Evolutionary conservation across 2,113 vertebrate species (phyloP).

Genomic region (Syrrhaptes paradoxus): DNA sequence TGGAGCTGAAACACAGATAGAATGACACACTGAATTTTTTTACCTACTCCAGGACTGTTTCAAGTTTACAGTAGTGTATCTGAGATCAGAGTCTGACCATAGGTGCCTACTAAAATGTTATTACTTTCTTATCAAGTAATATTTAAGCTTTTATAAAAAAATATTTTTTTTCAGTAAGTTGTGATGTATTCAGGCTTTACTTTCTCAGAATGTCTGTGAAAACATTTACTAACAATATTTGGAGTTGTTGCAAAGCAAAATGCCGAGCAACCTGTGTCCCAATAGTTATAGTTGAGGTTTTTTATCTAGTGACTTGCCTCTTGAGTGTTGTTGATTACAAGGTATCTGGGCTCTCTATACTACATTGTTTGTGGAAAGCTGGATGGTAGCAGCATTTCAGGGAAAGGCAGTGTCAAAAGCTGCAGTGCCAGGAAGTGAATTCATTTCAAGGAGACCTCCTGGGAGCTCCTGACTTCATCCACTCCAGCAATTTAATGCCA

Average conservation of each 20-base stretch:
- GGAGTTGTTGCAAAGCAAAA: not conserved
- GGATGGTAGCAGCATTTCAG: not conserved
- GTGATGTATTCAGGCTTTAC: not conserved
- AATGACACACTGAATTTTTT: not conserved
- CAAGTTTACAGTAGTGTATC: not conserved
- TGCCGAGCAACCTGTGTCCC: not conserved
- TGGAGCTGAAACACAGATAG: not conserved
- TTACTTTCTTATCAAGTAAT: not conserved
- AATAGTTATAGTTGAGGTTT: not conserved
- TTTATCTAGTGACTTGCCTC: not conserved
- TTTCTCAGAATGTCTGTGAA: not conserved
- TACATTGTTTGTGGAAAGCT: not conserved
- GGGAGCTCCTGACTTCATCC: not conserved
- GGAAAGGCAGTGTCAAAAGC: not conserved
- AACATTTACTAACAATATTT: not conserved
- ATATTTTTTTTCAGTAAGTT: not conserved
- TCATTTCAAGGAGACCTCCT: not conserved
- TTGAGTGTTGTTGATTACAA: not conserved
- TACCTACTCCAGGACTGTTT: not conserved
- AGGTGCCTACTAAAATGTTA: not conserved
- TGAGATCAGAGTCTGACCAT: not conserved
- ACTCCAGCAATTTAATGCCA: not conserved
- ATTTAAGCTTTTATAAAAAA: not conserved
- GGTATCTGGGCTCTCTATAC: not conserved
- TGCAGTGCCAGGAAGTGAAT: not conserved